A percentile compares a stretch with the other conserved stretches of the same genome.
Conservation (phyloP, 2,797 vertebrate genomes). For the Nasua narica region DNA sequence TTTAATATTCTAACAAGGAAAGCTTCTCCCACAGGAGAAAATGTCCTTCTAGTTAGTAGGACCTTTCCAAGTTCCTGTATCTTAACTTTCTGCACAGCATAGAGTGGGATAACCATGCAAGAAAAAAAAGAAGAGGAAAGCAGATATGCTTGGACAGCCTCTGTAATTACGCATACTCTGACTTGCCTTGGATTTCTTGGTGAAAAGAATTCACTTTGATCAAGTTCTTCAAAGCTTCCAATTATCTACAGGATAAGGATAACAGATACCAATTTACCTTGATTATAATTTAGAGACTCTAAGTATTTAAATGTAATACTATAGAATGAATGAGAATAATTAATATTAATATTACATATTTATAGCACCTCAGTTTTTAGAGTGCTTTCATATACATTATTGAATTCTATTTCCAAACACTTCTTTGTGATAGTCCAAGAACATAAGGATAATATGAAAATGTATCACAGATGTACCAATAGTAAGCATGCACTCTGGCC, state of each 20-base stretch:
- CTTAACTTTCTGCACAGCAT: not conserved
- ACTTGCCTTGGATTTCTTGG: constrained; percentile 7
- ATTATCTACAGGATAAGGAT: constrained; percentile 47
- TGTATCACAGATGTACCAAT: not conserved
- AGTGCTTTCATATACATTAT: not conserved
- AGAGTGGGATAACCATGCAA: not conserved
- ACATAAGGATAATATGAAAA: not conserved
- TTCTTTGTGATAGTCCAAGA: not conserved
- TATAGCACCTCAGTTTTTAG: constrained; percentile 25
- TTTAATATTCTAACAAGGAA: constrained; percentile 13
- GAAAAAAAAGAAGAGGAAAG: not conserved
- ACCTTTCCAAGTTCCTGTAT: not conserved
- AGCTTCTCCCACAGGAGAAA: not conserved
- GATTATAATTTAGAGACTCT: constrained; percentile 52
- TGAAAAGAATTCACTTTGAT: constrained; percentile 74
- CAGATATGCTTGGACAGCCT: not conserved
- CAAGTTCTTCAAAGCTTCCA: constrained; percentile 68
- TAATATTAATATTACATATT: constrained; percentile 63
- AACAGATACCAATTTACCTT: constrained; percentile 36
- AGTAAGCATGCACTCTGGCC: not conserved
- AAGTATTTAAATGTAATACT: constrained; percentile 60
- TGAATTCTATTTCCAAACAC: constrained; percentile 13
- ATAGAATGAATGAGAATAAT: constrained; percentile 66
- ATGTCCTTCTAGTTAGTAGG: not conserved
- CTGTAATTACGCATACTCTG: not conserved